Evolutionary conservation across 2,888 invertebrate genomes (phyloP), one percentile per base, ranked within the genome.

Genomic region (Torymus texanus): DNA sequence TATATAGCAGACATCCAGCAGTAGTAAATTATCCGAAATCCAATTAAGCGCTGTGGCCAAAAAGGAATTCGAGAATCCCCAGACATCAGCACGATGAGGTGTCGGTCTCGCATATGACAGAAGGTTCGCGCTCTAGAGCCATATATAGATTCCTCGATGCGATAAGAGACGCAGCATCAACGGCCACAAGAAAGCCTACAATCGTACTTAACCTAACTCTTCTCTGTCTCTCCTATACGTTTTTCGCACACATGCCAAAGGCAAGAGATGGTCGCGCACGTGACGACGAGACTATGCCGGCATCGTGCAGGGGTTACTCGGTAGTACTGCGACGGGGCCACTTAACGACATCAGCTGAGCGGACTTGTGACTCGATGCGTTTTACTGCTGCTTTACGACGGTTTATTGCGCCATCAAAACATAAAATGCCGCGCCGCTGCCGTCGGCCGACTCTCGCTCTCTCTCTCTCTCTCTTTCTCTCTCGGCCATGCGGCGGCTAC

Each of bases 371-470:
- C 89, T 90, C 89, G 88, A 90, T 90, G 90, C 89, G 88, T 90
- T 90, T 90, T 90, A 90, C 88, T 88, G 88, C 89, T 89, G 87
- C 90, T 90, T 90, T 89, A 89, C 88, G 89, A 82, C 88, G 87
- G 85, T 90, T 90, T 90, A 90, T 89, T 90, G 89, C 90, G 86
- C 89, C 89, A 90, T 90, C 89, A 89, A 90, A 90, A 87, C 90
- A 89, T 90, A 89, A 90, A 90, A 89, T 88, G 88, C 88, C 88
- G 84, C 70, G 68, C 58, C 41, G 50, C 12, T 56, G 53, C 51
- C 14, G 41, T 29, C 41, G 41, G 8, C 8, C 41, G 41, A 8
- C 41, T 41, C 41, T 8, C 41, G 1, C 29, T 29, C 29, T 41
- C 41, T 41, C 41, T 29, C 29, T 29, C 29, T 41, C 41, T 41